phyloP scores from a whole-genome alignment of 2,888 invertebrate species.

The Merodon equestris region DNA sequence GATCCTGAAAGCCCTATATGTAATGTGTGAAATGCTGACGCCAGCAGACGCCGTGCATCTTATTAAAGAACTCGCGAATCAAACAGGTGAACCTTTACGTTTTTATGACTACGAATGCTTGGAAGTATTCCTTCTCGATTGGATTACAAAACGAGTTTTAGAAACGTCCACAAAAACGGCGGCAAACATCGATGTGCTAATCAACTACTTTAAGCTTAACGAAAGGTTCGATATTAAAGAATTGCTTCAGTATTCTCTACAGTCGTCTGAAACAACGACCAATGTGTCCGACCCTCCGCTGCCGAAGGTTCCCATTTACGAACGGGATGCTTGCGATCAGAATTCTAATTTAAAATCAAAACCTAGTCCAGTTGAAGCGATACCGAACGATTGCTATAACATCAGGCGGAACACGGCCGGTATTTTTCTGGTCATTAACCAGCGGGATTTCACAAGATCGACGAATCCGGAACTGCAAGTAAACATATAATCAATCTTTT shows the following conservation, averaged over 20 bases:
- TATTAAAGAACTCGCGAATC: constrained; percentile 68
- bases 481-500: constrained; percentile 1
- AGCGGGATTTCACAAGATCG: constrained; percentile 73
- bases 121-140: constrained; percentile 76
- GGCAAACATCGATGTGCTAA: constrained; percentile 73
- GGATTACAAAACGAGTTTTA: constrained; percentile 73
- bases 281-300: no score
- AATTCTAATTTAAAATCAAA: no score
- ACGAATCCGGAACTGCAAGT: constrained; percentile 71
- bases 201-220: constrained; percentile 74
- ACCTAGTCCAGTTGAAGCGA: background rate
- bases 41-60: constrained; percentile 72
- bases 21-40: constrained; percentile 78
- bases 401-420: constrained; percentile 73
- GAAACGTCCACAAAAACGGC: constrained; percentile 70
- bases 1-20: constrained; percentile 79
- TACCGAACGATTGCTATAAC: constrained; percentile 65
- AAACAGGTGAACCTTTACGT: constrained; percentile 70
- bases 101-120: constrained; percentile 73
- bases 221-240: constrained; percentile 71
- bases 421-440: constrained; percentile 76
- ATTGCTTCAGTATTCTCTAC: constrained; percentile 71
- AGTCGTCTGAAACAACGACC: constrained; percentile 7
- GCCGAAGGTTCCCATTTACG: no score
- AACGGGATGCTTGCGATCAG: no score